Percentiles rank a stretch among this genome's conserved stretches.
These are phyloP conservation scores for Callitettix versicolor DNA, from an alignment of 1,140 invertebrate species.

Conservation along the genomic window DNA sequence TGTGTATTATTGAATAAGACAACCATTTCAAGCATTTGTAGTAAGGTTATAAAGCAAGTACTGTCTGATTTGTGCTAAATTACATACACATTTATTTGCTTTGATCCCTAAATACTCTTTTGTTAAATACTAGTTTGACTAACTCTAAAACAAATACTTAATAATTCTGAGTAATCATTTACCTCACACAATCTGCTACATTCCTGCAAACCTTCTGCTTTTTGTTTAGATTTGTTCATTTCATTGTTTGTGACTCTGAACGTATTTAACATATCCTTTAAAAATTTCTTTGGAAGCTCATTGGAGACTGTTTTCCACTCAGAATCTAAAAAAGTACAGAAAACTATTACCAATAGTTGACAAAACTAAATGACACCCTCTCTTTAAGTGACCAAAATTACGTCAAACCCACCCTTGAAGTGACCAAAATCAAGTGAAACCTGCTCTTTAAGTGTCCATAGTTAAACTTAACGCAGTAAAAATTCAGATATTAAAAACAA, in stretches of 20 bases:
- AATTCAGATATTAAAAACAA: too few species aligned
- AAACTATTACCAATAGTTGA: background rate
- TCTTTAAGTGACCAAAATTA: background rate
- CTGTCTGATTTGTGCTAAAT: too few species aligned
- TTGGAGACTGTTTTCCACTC: constrained; percentile 27
- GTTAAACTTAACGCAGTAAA: too few species aligned
- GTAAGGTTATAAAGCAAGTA: too few species aligned
- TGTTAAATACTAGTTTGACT: background rate
- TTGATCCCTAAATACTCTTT: too few species aligned
- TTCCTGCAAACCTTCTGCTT: constrained; percentile 28
- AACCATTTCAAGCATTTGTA: too few species aligned
- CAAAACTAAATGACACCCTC: background rate
- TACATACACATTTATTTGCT: too few species aligned
- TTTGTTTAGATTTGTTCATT: constrained; percentile 30
- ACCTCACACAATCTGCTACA: constrained; percentile 11
- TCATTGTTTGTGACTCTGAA: constrained; percentile 30
- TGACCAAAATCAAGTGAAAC: too few species aligned
- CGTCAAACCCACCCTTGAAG: background rate
- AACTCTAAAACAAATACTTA: background rate
- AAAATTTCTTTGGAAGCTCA: constrained; percentile 29
- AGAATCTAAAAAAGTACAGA: constrained; percentile 8
- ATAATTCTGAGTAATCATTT: background rate
- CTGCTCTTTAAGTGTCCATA: too few species aligned
- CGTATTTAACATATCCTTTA: constrained; percentile 28
- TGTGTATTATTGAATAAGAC: too few species aligned